phyloP scores from a whole-genome alignment of 2,888 invertebrate genomes.

The Dione juno region DNA sequence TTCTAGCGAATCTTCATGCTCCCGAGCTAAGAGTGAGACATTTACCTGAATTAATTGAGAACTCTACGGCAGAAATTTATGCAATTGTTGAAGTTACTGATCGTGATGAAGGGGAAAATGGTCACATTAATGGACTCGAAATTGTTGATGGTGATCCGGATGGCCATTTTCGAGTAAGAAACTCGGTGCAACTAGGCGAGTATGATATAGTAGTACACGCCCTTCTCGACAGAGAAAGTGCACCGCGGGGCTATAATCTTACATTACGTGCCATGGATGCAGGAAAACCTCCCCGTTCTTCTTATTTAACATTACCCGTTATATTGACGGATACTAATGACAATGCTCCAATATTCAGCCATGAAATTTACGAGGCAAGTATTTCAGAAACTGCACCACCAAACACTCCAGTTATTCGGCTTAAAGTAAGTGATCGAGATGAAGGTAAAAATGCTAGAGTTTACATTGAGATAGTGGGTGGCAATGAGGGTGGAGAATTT shows the following conservation, averaged over 20 bases:
- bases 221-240: conserved; percentile 89
- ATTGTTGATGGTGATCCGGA: conserved; percentile 96
- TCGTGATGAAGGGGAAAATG: conserved; percentile 92
- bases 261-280: conserved; percentile 93
- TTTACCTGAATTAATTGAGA: conserved; percentile 91
- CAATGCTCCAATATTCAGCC: conserved; percentile 93
- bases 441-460: conserved; percentile 93
- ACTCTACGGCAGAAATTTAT: conserved; percentile 92
- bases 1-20: conserved; percentile 92
- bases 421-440: conserved; percentile 94
- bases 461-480: conserved; percentile 94
- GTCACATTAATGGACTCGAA: conserved; percentile 90
- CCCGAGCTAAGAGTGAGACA: conserved; percentile 93
- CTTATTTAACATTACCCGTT: conserved; percentile 92
- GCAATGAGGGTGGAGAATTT: conserved; percentile 95
- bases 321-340: conserved; percentile 92
- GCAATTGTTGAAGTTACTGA: conserved; percentile 94
- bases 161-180: conserved; percentile 91
- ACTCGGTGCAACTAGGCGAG: conserved; percentile 86
- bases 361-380: conserved; percentile 93
- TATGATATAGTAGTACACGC: conserved; percentile 91
- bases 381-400: conserved; percentile 95
- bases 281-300: conserved; percentile 90
- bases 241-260: conserved; percentile 93
- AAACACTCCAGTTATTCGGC: conserved; percentile 93